A percentile compares a stretch with the other conserved stretches of the same genome.
phyloP scores from a whole-genome alignment of 2,113 vertebrate genomes.

The Lepus europaeus region DNA sequence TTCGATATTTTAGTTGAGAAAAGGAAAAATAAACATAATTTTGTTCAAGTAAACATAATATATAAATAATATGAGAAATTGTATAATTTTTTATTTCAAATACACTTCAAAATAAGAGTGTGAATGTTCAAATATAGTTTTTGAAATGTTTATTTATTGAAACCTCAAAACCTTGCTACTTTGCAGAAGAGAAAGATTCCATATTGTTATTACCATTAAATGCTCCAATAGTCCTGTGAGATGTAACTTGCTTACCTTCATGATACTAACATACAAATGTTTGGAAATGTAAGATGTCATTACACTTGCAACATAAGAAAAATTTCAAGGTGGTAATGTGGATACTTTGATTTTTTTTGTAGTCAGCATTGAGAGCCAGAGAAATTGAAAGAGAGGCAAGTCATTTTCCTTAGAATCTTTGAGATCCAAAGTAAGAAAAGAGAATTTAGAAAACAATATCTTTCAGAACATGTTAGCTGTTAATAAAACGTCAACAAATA shows the following conservation, averaged over 20 bases:
- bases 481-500: constrained; percentile 11
- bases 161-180: not conserved
- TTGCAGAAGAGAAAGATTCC: not conserved
- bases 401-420: constrained; percentile 33
- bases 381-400: not conserved
- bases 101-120: not conserved
- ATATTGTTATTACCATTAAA: not conserved
- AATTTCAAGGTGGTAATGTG: not conserved
- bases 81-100: constrained; percentile 9
- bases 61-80: not conserved
- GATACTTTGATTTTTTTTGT: not conserved
- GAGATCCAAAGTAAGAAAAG: constrained; percentile 21
- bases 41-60: not conserved
- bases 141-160: not conserved
- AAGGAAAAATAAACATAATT: not conserved
- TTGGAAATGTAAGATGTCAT: not conserved
- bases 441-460: constrained; percentile 21
- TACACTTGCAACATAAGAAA: constrained; percentile 7
- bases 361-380: constrained; percentile 14
- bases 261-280: not conserved
- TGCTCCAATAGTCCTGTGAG: not conserved
- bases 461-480: not conserved
- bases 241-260: not conserved
- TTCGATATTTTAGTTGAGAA: constrained; percentile 44
- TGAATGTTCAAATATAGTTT: constrained; percentile 25